Evolutionary conservation across 2,797 vertebrate species (phyloP).

Genomic region (Cottoperca gobio): DNA sequence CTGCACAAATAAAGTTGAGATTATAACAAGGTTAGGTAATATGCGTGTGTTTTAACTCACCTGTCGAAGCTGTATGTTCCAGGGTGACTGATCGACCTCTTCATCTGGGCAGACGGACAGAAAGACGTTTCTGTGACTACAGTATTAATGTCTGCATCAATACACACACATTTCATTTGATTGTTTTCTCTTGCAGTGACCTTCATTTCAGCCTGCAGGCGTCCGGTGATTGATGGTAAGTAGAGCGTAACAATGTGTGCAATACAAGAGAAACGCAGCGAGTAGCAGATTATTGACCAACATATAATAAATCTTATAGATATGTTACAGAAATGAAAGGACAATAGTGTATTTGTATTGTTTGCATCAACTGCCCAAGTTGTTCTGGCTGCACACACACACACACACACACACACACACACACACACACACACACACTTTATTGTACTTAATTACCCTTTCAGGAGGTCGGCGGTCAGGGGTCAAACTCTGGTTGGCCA

Average conservation of each 20-base stretch:
- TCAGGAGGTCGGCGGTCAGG: constrained; percentile 88
- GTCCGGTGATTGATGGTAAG: neutral
- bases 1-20: neutral
- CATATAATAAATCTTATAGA: no score
- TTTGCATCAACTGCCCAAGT: no score
- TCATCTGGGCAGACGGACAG: constrained; percentile 86
- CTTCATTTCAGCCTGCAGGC: neutral
- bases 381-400: no score
- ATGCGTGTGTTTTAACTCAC: constrained; percentile 69
- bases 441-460: no score
- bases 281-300: no score
- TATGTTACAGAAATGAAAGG: no score
- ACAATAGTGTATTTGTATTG: no score
- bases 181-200: constrained; percentile 1
- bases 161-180: neutral
- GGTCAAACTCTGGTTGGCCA: constrained; percentile 94
- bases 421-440: no score
- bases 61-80: constrained; percentile 92
- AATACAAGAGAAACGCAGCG: neutral
- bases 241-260: constrained; percentile 13
- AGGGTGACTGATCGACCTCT: constrained; percentile 94
- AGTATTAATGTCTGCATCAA: neutral
- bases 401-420: no score
- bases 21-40: neutral
- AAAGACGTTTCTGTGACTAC: constrained; percentile 6